Evolutionary conservation across 2,113 vertebrate genomes (phyloP).

Genomic region (Chitala chitala): DNA sequence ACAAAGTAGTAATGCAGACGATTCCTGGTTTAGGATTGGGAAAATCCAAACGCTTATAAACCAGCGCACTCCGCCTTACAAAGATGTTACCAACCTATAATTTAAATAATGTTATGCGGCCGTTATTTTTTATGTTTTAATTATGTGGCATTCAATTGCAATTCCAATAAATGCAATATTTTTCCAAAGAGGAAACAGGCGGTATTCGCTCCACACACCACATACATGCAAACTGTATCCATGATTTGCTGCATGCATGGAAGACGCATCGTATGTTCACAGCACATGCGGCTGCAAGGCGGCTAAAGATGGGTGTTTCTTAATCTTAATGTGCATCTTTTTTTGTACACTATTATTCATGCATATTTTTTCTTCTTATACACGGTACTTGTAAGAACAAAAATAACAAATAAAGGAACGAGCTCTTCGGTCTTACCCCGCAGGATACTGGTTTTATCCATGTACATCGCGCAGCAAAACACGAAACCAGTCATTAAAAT

Average conservation of each 20-base stretch:
- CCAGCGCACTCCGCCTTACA: neutral
- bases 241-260: neutral
- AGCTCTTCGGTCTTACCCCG: slow-evolving; percentile 53
- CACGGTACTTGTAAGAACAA: neutral
- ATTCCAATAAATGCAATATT: neutral
- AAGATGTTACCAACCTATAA: neutral
- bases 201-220: neutral
- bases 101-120: neutral
- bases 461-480: slow-evolving; percentile 74
- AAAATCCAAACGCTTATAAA: too few species aligned
- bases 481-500: slow-evolving; percentile 71
- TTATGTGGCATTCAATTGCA: neutral
- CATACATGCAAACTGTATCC: slow-evolving; percentile 7
- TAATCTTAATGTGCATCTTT: neutral
- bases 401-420: neutral
- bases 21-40: too few species aligned
- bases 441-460: slow-evolving; percentile 70
- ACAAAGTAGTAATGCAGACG: too few species aligned
- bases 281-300: slow-evolving; percentile 3
- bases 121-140: neutral
- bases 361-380: neutral
- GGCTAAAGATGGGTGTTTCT: neutral
- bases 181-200: neutral
- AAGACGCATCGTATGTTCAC: neutral
- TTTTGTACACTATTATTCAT: neutral